Percentiles rank a stretch among this genome's conserved stretches.
These are phyloP conservation scores for Plectrocnemia conspersa DNA, from an alignment of 1,140 invertebrate genomes.

Conservation along the genomic window DNA sequence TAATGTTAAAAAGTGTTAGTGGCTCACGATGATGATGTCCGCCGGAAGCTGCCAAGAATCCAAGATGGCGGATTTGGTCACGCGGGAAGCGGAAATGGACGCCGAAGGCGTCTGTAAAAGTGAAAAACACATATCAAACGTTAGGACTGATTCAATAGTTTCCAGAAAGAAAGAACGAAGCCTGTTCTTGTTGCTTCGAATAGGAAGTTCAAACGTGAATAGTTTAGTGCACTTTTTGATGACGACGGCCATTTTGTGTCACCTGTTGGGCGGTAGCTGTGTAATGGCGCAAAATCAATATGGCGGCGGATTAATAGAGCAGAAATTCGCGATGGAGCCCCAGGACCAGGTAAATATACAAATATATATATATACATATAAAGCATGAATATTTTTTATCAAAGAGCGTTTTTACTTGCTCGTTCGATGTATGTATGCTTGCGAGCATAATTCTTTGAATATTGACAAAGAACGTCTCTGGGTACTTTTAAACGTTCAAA, in stretches of 20 bases:
- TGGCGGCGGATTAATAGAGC: slow-evolving; percentile 36
- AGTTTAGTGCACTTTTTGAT: not conserved
- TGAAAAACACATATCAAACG: slow-evolving; percentile 5
- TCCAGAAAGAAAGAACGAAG: not conserved
- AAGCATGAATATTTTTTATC: too few relatives aligned
- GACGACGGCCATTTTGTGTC: slow-evolving; percentile 20
- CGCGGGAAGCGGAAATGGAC: slow-evolving; percentile 6
- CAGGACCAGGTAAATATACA: slow-evolving; percentile 64
- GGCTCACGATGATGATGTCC: too few relatives aligned
- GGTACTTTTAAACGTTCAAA: too few relatives aligned
- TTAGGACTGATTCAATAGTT: slow-evolving; percentile 2
- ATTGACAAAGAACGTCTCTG: too few relatives aligned
- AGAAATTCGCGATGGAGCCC: slow-evolving; percentile 75
- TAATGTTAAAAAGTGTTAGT: too few relatives aligned
- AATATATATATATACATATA: too few relatives aligned
- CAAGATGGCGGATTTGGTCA: slow-evolving; percentile 12
- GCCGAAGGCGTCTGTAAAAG: not conserved
- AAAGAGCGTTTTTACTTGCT: too few relatives aligned
- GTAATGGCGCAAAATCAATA: slow-evolving; percentile 17
- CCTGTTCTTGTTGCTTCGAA: slow-evolving; percentile 30
- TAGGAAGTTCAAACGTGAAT: not conserved
- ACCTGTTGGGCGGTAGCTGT: slow-evolving; percentile 1
- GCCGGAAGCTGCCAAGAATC: slow-evolving; percentile 8
- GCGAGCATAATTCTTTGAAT: too few relatives aligned
- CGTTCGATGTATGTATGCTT: too few relatives aligned